Evolutionary conservation across 1,140 invertebrate genomes (phyloP).

Genomic region (Nasonia giraulti): DNA sequence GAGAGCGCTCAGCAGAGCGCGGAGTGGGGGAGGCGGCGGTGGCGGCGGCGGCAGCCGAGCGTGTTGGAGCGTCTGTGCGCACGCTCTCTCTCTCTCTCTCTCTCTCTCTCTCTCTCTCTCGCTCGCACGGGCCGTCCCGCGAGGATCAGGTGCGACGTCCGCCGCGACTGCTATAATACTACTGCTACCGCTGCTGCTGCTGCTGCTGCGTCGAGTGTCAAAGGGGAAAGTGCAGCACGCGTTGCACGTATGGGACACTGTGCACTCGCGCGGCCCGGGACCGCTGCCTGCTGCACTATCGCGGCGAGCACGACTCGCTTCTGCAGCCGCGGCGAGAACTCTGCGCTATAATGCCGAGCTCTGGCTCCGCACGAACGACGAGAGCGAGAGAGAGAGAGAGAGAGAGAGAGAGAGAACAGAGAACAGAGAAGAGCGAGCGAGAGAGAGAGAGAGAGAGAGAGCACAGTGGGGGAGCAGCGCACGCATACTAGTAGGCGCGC

Average conservation of each 20-base stretch:
- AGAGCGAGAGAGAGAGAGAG: constrained; percentile 25
- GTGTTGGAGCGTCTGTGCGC: constrained; percentile 51
- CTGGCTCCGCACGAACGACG: constrained; percentile 25
- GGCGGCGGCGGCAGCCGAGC: constrained; percentile 43
- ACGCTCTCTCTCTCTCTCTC: background rate
- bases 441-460: constrained; percentile 2
- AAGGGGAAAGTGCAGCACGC: constrained; percentile 39
- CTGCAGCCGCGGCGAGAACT: background rate
- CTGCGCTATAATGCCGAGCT: too few relatives aligned
- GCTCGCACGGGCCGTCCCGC: constrained; percentile 29
- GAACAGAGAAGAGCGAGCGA: constrained; percentile 35
- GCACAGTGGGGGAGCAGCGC: constrained; percentile 38
- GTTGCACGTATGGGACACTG: constrained; percentile 65
- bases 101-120: background rate
- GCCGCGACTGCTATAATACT: constrained; percentile 14
- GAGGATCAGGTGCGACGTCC: background rate
- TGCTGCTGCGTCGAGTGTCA: constrained; percentile 52
- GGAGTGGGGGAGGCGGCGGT: constrained; percentile 53
- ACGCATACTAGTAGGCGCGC: constrained; percentile 34
- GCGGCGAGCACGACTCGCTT: background rate
- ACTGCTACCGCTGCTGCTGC: constrained; percentile 30
- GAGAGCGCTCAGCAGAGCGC: constrained; percentile 56
- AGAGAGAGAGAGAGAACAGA: too few relatives aligned
- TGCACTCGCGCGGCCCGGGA: constrained; percentile 49
- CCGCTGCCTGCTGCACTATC: background rate